Evolutionary conservation across 1,140 invertebrate species (phyloP).

Genomic region (Drosophila arizonae): DNA sequence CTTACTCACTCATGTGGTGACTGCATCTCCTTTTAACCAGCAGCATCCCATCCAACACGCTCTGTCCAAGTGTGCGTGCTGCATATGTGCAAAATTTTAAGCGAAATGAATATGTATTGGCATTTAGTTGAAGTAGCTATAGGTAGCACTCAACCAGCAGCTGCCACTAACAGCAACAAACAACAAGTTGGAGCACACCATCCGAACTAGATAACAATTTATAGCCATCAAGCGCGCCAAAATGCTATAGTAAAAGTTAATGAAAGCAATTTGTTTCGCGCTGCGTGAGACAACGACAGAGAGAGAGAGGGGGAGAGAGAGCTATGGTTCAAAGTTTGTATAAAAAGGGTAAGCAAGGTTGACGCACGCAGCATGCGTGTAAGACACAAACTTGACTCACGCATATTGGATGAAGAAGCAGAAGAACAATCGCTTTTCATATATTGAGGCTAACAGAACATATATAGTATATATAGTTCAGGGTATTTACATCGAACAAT

Average conservation of each 20-base stretch:
- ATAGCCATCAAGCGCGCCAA: slow-evolving; percentile 71
- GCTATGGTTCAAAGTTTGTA: slow-evolving; percentile 28
- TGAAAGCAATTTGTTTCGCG: slow-evolving; percentile 77
- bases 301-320: not conserved
- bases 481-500: too few species aligned
- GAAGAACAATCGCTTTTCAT: not conserved
- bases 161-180: slow-evolving; percentile 37
- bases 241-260: slow-evolving; percentile 80
- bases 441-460: too few species aligned
- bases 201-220: slow-evolving; percentile 73
- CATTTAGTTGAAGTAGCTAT: slow-evolving; percentile 75
- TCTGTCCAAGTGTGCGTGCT: slow-evolving; percentile 35
- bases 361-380: not conserved
- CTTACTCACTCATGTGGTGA: not conserved
- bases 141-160: slow-evolving; percentile 40
- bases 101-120: slow-evolving; percentile 80
- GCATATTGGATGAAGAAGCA: not conserved
- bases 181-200: slow-evolving; percentile 31
- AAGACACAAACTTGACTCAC: slow-evolving; percentile 2
- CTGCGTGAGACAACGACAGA: not conserved
- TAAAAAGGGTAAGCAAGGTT: slow-evolving; percentile 13
- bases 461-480: not conserved
- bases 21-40: not conserved
- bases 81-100: slow-evolving; percentile 79
- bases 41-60: slow-evolving; percentile 3